Base-by-base conservation (phyloP, 1,140 invertebrate species). In the Caenorhabditis tropicalis region DNA sequence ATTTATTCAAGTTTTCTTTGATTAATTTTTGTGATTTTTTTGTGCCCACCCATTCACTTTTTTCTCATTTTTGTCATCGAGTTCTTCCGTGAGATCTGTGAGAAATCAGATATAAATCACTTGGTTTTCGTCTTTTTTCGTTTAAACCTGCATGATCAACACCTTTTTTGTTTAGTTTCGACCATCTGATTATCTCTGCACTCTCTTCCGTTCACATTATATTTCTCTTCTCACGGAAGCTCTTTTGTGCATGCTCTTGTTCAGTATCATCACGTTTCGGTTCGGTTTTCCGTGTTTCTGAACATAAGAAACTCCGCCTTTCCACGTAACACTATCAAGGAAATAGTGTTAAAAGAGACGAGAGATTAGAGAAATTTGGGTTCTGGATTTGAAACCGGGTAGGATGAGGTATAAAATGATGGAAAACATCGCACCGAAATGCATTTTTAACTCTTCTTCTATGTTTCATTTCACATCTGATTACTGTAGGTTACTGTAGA, bases 201-300 rank as follows among this genome's bases (percentile, higher is more conserved):
- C n/a, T 74, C 65, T 74, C 65, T 27, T 46, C 36, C 36, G 33
- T 74, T 43, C 24, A n/a, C 65, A 39, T 65, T 36, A 36, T 65
- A 24, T 24, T 65, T 29, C 7, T 65, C 27, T 10, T n/a, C 19
- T 39, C 36, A 24, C 58, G 58, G 58, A 65, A 65, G 31, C 58
- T 2, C 31, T 21, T 6, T 36, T 58, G 53, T 65, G 12, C 33
- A n/a, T 74, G 65, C 65, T 74, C 65, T 15, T 65, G 58, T 65
- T 65, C 58, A 15, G 65, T 74, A 74, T 74, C 65, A 74, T 74
- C 65, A 74, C 65, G 65, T 74, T 74, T 74, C 36, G 24, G 53
- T 27, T 58, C 9, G 29, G 33, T n/a, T 74, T 74, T 39, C 36
- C 65, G 36, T 65, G 58, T 60, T 31, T 60, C 56, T 31, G 56